Conservation (phyloP, 2,113 vertebrate genomes). For the Vidua macroura region DNA sequence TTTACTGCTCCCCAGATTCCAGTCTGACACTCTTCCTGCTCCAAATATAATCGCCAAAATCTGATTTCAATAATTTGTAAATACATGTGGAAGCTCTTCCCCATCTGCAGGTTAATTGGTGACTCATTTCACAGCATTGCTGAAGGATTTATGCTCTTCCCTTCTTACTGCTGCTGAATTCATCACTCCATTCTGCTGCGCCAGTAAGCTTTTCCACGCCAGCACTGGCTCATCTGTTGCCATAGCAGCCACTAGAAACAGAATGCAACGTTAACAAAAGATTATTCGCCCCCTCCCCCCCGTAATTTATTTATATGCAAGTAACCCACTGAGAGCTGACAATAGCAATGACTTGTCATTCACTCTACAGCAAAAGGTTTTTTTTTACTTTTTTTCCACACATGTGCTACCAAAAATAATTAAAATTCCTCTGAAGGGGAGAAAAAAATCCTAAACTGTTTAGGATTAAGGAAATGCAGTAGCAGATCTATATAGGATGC, state of each 20-base stretch:
- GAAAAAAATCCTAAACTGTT: background rate
- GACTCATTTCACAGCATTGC: background rate
- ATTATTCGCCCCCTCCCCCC: background rate
- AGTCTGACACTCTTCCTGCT: background rate
- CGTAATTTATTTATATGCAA: conserved; percentile 52
- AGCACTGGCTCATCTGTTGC: conserved; percentile 33
- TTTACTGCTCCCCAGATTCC: background rate
- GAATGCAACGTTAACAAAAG: conserved; percentile 29
- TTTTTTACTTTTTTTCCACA: background rate
- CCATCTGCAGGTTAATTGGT: background rate
- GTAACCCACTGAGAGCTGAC: conserved; percentile 12
- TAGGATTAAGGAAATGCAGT: conserved; percentile 26
- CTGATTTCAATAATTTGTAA: background rate
- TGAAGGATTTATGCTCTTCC: background rate
- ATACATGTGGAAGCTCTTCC: background rate
- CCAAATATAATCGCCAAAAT: background rate
- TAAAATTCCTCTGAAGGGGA: background rate
- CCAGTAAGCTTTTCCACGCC: background rate
- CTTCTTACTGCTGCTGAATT: background rate
- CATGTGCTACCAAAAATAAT: background rate
- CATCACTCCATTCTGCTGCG: background rate
- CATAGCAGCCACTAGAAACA: conserved; percentile 50
- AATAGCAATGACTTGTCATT: conserved; percentile 1
- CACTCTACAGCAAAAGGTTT: background rate
- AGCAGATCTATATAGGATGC: conserved; percentile 13